phyloP scores from a whole-genome alignment of 1,140 invertebrate genomes.

The Eulimnadia texana region DNA sequence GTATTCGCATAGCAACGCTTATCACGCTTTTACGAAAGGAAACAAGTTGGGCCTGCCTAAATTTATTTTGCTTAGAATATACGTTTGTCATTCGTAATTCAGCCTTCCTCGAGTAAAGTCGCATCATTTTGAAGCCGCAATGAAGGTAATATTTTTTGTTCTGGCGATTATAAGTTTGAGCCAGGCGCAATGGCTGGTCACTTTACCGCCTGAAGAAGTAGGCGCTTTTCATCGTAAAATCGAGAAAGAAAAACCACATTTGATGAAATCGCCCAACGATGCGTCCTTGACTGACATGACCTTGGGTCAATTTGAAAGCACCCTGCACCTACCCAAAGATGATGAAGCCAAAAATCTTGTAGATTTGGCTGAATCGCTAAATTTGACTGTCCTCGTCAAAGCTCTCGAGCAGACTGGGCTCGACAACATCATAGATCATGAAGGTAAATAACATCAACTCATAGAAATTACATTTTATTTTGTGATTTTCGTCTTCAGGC shows the following conservation, averaged over 20 bases:
- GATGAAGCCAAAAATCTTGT: slow-evolving; percentile 17
- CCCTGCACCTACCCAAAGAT: not conserved
- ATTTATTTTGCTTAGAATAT: too few relatives aligned
- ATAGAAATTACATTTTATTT: not conserved
- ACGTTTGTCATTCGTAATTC: not conserved
- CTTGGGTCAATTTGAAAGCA: not conserved
- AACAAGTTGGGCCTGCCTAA: too few relatives aligned
- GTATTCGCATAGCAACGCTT: not conserved
- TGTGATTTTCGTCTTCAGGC: not conserved
- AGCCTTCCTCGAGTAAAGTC: not conserved
- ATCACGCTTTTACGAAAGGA: too few relatives aligned
- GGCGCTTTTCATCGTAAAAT: not conserved
- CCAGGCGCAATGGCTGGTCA: not conserved
- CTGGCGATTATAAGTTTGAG: not conserved
- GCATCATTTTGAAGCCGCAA: not conserved
- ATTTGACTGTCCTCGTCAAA: slow-evolving; percentile 16
- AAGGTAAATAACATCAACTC: slow-evolving; percentile 12
- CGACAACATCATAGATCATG: slow-evolving; percentile 17
- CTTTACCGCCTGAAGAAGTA: slow-evolving; percentile 1
- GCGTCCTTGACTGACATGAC: not conserved
- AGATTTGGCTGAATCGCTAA: slow-evolving; percentile 16
- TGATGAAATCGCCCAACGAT: slow-evolving; percentile 7
- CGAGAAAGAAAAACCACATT: not conserved
- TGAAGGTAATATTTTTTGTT: not conserved
- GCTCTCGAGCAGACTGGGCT: slow-evolving; percentile 15